These are phyloP conservation scores for Tapirus terrestris DNA, from an alignment of 2,113 vertebrate genomes.

Conservation along the genomic window DNA sequence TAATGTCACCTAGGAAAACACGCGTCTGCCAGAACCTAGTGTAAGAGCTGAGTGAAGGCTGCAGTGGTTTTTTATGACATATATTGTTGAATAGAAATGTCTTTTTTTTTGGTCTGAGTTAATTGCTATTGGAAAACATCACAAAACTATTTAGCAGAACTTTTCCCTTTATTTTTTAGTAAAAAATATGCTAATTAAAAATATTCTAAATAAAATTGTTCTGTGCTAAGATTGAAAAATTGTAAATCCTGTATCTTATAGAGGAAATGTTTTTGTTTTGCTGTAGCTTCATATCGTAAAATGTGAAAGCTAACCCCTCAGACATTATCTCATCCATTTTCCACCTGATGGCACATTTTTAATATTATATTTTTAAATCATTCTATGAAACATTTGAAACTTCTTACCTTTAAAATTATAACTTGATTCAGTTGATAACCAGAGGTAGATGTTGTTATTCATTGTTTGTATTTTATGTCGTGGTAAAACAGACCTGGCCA, in stretches of 20 bases:
- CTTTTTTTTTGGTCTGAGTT: not conserved
- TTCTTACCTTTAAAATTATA: constrained; percentile 53
- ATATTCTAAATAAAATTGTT: not conserved
- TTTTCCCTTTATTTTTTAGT: not conserved
- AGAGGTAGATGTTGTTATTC: constrained; percentile 5
- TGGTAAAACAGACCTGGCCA: not conserved
- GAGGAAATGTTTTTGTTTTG: constrained; percentile 1
- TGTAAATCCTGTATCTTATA: not conserved
- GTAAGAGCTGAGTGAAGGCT: not conserved
- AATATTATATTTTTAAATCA: constrained; percentile 57
- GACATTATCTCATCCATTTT: constrained; percentile 3
- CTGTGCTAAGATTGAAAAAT: not conserved
- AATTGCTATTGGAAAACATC: constrained; percentile 24
- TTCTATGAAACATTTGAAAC: not conserved
- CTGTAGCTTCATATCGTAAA: not conserved
- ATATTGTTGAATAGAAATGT: constrained; percentile 24
- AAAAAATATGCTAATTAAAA: constrained; percentile 19
- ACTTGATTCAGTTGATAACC: constrained; percentile 50
- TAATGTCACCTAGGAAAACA: not conserved
- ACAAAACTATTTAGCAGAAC: not conserved
- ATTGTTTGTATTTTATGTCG: constrained; percentile 16
- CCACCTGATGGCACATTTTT: constrained; percentile 59
- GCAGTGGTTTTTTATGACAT: not conserved
- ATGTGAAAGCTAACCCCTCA: not conserved
- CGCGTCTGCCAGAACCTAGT: fast-evolving